These are phyloP conservation scores for Lumbricus terrestris DNA, from an alignment of 2,888 invertebrate genomes.

Conservation along the genomic window DNA sequence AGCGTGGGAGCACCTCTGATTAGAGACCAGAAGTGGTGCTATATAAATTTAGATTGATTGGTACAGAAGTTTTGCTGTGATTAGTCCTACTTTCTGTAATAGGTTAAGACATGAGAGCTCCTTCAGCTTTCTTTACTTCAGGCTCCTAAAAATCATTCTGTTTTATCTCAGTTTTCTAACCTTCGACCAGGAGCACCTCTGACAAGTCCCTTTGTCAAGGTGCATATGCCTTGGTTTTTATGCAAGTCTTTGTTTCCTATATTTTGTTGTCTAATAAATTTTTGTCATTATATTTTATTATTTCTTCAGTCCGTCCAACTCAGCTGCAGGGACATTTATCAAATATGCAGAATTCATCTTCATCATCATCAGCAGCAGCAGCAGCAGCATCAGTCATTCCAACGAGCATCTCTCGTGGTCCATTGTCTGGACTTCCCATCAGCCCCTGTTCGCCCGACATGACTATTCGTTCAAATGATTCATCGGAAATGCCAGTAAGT, in stretches of 20 bases:
- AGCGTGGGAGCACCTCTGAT: too few relatives aligned
- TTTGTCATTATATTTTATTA: background rate
- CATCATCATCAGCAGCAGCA: background rate
- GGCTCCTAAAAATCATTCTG: too few relatives aligned
- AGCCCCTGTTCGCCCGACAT: conserved; percentile 5
- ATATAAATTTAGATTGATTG: too few relatives aligned
- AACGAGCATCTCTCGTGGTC: background rate
- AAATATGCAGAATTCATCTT: background rate
- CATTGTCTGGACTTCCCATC: background rate
- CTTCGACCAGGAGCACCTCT: too few relatives aligned
- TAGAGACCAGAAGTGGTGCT: too few relatives aligned
- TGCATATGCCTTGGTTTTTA: too few relatives aligned
- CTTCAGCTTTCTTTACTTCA: too few relatives aligned
- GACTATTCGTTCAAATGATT: background rate
- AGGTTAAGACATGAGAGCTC: too few relatives aligned
- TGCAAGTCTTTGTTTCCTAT: background rate
- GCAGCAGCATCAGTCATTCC: background rate
- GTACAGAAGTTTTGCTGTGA: too few relatives aligned
- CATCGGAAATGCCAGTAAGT: background rate
- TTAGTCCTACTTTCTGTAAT: too few relatives aligned
- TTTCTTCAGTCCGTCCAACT: conserved; percentile 8
- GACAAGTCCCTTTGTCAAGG: too few relatives aligned
- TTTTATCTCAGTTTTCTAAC: too few relatives aligned
- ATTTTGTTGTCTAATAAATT: background rate
- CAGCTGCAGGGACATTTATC: background rate